A percentile compares a stretch with the other conserved stretches of the same genome.
These are phyloP conservation scores for Troides aeacus DNA, from an alignment of 2,888 invertebrate genomes.

Conservation along the genomic window DNA sequence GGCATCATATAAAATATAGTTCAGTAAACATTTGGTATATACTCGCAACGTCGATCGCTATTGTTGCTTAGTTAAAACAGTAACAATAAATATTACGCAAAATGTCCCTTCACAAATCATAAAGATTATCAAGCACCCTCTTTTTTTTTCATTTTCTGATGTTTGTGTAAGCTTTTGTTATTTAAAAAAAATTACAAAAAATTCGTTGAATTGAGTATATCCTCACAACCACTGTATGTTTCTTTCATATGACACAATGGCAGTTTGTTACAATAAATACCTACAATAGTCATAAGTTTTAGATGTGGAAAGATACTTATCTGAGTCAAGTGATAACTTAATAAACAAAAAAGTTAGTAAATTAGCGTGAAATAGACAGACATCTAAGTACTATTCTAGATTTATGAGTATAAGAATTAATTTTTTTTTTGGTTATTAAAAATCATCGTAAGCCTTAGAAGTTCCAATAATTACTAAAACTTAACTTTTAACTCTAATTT, in stretches of 20 bases:
- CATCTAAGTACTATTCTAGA: slow-evolving; percentile 1
- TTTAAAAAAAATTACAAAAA: slow-evolving; percentile 9
- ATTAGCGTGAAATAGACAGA: slow-evolving; percentile 4
- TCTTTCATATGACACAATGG: slow-evolving; percentile 11
- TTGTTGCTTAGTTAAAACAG: slow-evolving; percentile 63
- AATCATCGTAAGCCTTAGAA: slow-evolving; percentile 1
- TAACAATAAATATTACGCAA: slow-evolving; percentile 43
- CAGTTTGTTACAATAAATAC: slow-evolving; percentile 20
- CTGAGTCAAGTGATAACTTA: too few relatives aligned
- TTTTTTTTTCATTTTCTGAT: not conserved
- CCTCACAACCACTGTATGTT: slow-evolving; percentile 39
- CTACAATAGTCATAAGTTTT: too few relatives aligned
- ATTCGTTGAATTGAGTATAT: slow-evolving; percentile 32
- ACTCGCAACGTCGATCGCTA: slow-evolving; percentile 52
- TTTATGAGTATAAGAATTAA: not conserved
- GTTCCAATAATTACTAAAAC: slow-evolving; percentile 20
- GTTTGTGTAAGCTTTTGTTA: not conserved
- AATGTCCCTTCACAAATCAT: slow-evolving; percentile 30
- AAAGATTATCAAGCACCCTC: not conserved
- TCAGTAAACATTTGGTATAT: slow-evolving; percentile 52
- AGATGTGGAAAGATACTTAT: too few relatives aligned
- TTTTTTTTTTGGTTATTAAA: slow-evolving; percentile 7
- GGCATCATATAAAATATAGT: slow-evolving; percentile 41
- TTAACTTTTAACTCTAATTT: slow-evolving; percentile 83
- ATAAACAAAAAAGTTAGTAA: not conserved